Percentiles rank a stretch among this genome's conserved stretches.
Evolutionary conservation across 1,140 invertebrate genomes (phyloP).

Genomic region (Drosophila quadrilineata): DNA sequence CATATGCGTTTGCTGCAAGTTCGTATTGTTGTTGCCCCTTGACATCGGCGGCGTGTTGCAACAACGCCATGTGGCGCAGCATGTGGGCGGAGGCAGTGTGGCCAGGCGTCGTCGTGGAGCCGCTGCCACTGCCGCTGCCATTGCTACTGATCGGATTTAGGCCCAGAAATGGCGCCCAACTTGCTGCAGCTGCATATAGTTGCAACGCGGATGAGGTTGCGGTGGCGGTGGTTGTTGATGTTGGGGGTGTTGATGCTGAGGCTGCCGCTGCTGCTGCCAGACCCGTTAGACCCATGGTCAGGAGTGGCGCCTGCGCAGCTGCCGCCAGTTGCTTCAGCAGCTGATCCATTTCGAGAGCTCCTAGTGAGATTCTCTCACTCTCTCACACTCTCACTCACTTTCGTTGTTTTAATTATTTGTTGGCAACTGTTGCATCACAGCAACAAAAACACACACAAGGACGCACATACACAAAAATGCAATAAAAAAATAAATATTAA

Average conservation of each 20-base stretch:
- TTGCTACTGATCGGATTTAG: neutral
- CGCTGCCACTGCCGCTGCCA: neutral
- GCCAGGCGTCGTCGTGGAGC: neutral
- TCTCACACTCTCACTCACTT: no score
- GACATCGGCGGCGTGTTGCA: conserved; percentile 48
- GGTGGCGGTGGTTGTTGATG: no score
- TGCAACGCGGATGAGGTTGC: conserved; percentile 38
- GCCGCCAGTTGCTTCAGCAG: conserved; percentile 64
- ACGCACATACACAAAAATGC: neutral
- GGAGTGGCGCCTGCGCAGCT: conserved; percentile 47
- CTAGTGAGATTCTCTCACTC: no score
- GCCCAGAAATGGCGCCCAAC: conserved; percentile 52
- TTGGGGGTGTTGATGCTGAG: no score
- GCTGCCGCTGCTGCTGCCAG: neutral
- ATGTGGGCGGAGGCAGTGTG: conserved; percentile 49
- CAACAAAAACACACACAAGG: neutral
- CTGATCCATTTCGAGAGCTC: conserved; percentile 46
- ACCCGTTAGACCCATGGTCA: neutral
- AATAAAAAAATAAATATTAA: neutral
- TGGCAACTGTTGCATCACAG: conserved; percentile 32
- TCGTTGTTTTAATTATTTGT: no score
- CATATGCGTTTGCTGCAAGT: neutral
- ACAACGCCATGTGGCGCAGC: conserved; percentile 62
- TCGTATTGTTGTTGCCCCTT: conserved; percentile 10
- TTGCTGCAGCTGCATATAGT: conserved; percentile 53